phyloP scores from a whole-genome alignment of 2,888 invertebrate species.

The Formica aserva region DNA sequence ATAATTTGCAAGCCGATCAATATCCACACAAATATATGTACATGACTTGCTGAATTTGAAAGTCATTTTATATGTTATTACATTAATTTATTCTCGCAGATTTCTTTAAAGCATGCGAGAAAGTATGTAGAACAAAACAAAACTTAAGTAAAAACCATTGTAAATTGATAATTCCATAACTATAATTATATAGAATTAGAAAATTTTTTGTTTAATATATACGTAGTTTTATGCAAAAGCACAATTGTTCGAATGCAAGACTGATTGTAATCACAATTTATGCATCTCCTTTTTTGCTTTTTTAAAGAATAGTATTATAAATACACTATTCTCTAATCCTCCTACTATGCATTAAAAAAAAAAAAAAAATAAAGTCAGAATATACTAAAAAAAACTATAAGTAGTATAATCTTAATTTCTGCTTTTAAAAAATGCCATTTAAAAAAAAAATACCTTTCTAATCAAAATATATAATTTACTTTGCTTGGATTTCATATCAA shows the following conservation, averaged over 20 bases:
- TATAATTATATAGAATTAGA: neutral
- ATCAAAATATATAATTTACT: conserved; percentile 18
- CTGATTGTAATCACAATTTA: neutral
- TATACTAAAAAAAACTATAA: neutral
- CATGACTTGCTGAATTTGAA: neutral
- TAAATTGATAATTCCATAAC: neutral
- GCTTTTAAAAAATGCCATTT: neutral
- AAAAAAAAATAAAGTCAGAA: neutral
- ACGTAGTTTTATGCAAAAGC: neutral
- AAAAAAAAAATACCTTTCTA: neutral
- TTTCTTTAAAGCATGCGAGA: neutral
- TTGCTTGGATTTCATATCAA: neutral
- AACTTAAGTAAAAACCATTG: neutral
- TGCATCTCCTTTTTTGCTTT: neutral
- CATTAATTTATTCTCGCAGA: neutral
- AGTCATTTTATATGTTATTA: neutral
- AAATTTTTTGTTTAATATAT: neutral
- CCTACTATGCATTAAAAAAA: neutral
- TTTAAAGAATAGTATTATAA: neutral
- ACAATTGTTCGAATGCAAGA: neutral
- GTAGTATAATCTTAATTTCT: neutral
- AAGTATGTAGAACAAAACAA: neutral
- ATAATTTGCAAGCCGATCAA: neutral
- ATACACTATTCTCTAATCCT: neutral
- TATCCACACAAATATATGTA: neutral